Evolutionary conservation across 2,888 invertebrate genomes (phyloP), one percentile per base, ranked within the genome.

Genomic region (Athrips mouffetella): DNA sequence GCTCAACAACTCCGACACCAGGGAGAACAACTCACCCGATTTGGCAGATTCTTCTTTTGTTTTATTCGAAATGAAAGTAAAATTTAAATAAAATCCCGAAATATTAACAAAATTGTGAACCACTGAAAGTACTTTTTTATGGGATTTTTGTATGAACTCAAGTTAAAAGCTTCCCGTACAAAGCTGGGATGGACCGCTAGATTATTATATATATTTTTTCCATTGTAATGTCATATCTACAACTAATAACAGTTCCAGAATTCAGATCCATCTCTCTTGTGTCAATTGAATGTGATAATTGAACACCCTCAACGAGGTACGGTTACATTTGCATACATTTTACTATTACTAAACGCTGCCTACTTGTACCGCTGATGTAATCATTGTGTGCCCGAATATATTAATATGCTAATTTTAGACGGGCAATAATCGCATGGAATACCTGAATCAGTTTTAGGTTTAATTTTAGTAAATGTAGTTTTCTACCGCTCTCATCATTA

Each of bases 261-360:
- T 25, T n/a, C 27, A 23, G 40, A 41, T 41, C 13, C 27, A 23
- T 60, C 50, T 52, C 55, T 15, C 10, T 7, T 8, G 41, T 42
- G 27, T 16, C 41, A 47, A 54, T 52, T 45, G 10, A 29, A 42
- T 41, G 54, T 54, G 48, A 47, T 50, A 54, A 54, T 54, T 52
- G 52, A 52, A 48, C 52, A 47, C 50, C 52, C 50, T 48, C 23
- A 49, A 52, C 50, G 31, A 48, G 45, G 35, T 47, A 41, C 30
- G 21, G 42, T 52, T 51, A 37, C 27, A 42, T 42, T 47, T 54
- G 47, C 54, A 54, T 52, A 52, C 33, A 45, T 45, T 45, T 45
- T 33, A 31, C 21, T 18, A 29, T 42, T 42, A 42, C 41, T 27
- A 42, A 42, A 33, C 18, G 31, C 45, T 44, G 44, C 44, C 44